Percentiles rank a stretch among this genome's conserved stretches.
Evolutionary conservation across 2,797 vertebrate genomes (phyloP).

Genomic region (Picus viridis): DNA sequence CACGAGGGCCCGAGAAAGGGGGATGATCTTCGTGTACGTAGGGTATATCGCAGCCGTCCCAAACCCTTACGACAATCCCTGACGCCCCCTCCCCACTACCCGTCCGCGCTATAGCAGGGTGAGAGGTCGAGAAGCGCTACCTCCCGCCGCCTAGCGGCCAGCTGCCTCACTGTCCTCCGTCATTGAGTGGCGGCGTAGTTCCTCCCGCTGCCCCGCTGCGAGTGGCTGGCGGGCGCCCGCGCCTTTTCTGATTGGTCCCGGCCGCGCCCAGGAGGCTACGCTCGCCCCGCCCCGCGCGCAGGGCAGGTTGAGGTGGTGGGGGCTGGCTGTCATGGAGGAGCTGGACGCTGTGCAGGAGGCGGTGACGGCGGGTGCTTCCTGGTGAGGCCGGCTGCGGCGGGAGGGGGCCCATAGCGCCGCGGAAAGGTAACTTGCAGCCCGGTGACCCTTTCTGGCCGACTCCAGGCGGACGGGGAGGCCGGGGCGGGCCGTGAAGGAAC

Average conservation of each 20-base stretch:
- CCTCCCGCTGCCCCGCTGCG: neutral
- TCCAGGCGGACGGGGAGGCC: neutral
- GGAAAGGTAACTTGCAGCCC: neutral
- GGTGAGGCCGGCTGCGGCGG: neutral
- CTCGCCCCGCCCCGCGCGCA: neutral
- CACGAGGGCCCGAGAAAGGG: too few species aligned
- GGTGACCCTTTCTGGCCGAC: neutral
- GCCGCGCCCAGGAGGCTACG: neutral
- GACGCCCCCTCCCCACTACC: too few species aligned
- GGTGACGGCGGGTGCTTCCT: neutral
- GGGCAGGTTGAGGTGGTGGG: neutral
- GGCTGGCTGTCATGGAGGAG: constrained; percentile 65
- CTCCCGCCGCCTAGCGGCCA: neutral
- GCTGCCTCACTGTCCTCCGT: fast-evolving
- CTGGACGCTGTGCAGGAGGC: neutral
- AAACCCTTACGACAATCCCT: too few species aligned
- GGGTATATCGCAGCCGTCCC: too few species aligned
- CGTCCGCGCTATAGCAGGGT: neutral
- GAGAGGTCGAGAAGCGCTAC: neutral
- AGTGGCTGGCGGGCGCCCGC: neutral
- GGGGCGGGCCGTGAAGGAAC: neutral
- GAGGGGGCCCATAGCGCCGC: neutral
- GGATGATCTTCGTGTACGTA: too few species aligned
- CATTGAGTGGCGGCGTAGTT: neutral
- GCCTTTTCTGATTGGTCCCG: neutral